Conservation (phyloP, 2,888 invertebrate species). For the Dioctria rufipes region DNA sequence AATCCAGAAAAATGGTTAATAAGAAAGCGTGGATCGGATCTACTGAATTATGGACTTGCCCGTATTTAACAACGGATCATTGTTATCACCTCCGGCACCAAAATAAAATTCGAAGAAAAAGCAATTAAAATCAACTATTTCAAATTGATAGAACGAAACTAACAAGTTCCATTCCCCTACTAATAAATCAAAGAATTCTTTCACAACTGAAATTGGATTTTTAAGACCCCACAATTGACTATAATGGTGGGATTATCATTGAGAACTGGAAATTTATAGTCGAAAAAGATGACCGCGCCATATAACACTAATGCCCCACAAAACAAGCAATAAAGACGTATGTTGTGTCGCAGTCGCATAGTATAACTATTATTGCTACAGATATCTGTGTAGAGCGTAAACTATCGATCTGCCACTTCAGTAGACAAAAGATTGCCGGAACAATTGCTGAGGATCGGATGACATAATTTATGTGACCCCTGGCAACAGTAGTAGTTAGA, state of each 20-base stretch:
- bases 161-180: constrained; percentile 23
- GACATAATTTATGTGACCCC: constrained; percentile 53
- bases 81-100: constrained; percentile 23
- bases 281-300: constrained; percentile 46
- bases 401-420: constrained; percentile 50
- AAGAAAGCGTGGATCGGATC: constrained; percentile 38
- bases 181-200: constrained; percentile 48
- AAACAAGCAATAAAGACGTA: constrained; percentile 50
- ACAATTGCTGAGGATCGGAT: constrained; percentile 45
- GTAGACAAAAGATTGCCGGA: constrained; percentile 43
- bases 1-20: constrained; percentile 46
- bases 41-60: constrained; percentile 32
- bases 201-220: constrained; percentile 44
- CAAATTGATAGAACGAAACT: constrained; percentile 46
- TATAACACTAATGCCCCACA: constrained; percentile 42
- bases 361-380: background rate
- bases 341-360: too few species aligned
- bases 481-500: constrained; percentile 38
- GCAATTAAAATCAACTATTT: constrained; percentile 53
- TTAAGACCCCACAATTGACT: constrained; percentile 54
- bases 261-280: constrained; percentile 47
- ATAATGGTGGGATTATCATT: constrained; percentile 51
- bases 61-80: constrained; percentile 21
- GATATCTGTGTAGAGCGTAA: constrained; percentile 28
- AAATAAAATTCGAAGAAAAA: constrained; percentile 43